Evolutionary conservation across 2,113 vertebrate genomes (phyloP), one percentile per base, ranked within the genome.

Genomic region (Lampris megalopsis): DNA sequence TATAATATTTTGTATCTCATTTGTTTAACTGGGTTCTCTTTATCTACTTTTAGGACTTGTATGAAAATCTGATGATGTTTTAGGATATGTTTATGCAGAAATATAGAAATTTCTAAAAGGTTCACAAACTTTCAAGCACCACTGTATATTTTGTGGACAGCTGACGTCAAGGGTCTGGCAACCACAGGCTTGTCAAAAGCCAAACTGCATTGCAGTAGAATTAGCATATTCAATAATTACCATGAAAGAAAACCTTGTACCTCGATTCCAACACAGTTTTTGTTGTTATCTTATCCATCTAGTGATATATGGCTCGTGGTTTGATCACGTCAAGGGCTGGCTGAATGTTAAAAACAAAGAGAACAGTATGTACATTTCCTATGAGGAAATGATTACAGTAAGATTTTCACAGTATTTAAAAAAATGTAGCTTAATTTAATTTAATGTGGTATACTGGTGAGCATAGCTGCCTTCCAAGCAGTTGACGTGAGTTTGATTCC

Each of bases 271-370:
- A 52, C 24, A 45, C 8, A 37, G 54, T 4, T 0, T 3, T 13
- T 50, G 6, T 76, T 38, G 68, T 45, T 75, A 24, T 24, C 11
- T 72, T 60, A 54, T 3, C 38, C 50, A 35, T 63, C 13, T 45
- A 95, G 94, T 93, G 8, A 76, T 89, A n/a, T 93, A 86, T 83
- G 91, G 92, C 9, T 92, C 93, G 2, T 95, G 93, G 94, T 95
- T 95, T 71, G 91, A 94, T 54, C 93, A 95, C 42, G 86, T 95
- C 0, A 93, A 92, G 57, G 66, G 90, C 42, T 95, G 93, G 94
- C 84, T 93, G 50, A 78, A 68, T 0, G 84, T 70, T 59, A 75
- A 87, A n/a, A 74, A 91, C 1, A 75, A 88, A 61, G 80, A 85
- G 6, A 63, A 4, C 38, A 74, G 91, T 3, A 73, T 94, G 76